Evolutionary conservation across 2,797 vertebrate genomes (phyloP), one percentile per base, ranked within the genome.

Genomic region (Numenius phaeopus): DNA sequence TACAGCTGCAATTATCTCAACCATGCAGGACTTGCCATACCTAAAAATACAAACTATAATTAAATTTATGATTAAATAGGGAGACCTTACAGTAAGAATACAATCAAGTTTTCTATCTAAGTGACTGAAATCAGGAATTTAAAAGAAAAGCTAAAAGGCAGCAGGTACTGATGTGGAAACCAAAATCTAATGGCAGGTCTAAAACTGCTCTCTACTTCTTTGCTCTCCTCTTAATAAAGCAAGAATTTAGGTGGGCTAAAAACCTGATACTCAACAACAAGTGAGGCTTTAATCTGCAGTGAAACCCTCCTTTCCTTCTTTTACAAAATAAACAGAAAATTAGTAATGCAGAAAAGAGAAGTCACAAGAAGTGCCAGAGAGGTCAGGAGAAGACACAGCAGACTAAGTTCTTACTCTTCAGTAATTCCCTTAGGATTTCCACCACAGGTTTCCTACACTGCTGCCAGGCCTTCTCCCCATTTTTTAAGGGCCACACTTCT

Each of bases 21-120:
- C 27, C 77, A 78, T 24, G 47, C 32, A 96, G 83, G 44, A 66
- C 37, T 84, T 70, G 29, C 27, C 70, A 64, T 70, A 71, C 17
- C 73, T 87, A 86, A 95, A 95, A 94, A 84, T 61, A 79, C 40
- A 32, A 87, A 50, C 58, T 47, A 30, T 61, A 82, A 94, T 90
- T 93, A 84, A 79, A 91, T 55, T 77, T 1, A 20, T 22, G 7
- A 73, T 70, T 70, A 79, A 82, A 64, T 47, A 90, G 37, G 10
- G 6, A 90, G 73, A 70, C 15, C 18, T 81, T 87, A 88, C 0
- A 4, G 34, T n/a, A 66, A 87, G 52, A 77, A 50, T 30, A 86
- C 30, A 64, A 55, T 27, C 47, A 47, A 62, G n/a, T 87, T 79
- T 87, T 89, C 50, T 64, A 70, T 10, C 15, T 73, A 32, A 8